These are phyloP conservation scores for Poeciliopsis retropinna DNA, from an alignment of 2,113 vertebrate genomes.

Conservation along the genomic window DNA sequence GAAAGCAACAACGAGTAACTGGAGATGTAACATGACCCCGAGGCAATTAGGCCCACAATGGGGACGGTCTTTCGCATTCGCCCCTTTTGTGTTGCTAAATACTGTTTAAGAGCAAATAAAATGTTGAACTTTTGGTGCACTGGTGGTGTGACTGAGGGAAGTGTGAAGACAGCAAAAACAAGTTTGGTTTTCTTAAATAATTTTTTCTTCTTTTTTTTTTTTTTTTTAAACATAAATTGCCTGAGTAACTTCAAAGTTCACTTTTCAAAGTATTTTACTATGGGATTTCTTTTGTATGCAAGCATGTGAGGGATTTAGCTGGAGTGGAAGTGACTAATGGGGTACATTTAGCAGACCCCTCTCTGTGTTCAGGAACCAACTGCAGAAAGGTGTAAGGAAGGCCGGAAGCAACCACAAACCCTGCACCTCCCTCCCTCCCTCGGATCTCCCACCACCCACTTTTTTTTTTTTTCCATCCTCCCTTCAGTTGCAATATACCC, in stretches of 20 bases:
- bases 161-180: constrained; percentile 31
- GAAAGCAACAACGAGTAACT: constrained; percentile 81
- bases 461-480: constrained; percentile 53
- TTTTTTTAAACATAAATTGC: constrained; percentile 21
- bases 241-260: constrained; percentile 20
- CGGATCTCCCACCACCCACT: constrained; percentile 4
- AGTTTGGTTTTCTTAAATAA: not conserved
- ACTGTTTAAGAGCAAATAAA: constrained; percentile 73
- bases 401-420: constrained; percentile 26
- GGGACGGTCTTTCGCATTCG: constrained; percentile 67
- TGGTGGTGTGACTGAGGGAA: constrained; percentile 28
- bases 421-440: constrained; percentile 57
- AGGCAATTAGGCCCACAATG: constrained; percentile 85
- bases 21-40: constrained; percentile 78
- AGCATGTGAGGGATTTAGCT: constrained; percentile 12
- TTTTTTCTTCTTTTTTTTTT: no score
- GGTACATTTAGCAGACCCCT: constrained; percentile 38
- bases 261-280: constrained; percentile 59
- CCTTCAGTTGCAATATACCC: constrained; percentile 79
- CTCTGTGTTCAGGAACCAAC: constrained; percentile 69
- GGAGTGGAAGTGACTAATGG: constrained; percentile 14
- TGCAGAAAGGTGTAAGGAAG: constrained; percentile 51
- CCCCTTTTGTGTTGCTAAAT: constrained; percentile 77
- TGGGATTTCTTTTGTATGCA: not conserved
- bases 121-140: constrained; percentile 53